Evolutionary conservation across 2,888 invertebrate genomes (phyloP), one percentile per base, ranked within the genome.

Genomic region (Limnephilus auricula): DNA sequence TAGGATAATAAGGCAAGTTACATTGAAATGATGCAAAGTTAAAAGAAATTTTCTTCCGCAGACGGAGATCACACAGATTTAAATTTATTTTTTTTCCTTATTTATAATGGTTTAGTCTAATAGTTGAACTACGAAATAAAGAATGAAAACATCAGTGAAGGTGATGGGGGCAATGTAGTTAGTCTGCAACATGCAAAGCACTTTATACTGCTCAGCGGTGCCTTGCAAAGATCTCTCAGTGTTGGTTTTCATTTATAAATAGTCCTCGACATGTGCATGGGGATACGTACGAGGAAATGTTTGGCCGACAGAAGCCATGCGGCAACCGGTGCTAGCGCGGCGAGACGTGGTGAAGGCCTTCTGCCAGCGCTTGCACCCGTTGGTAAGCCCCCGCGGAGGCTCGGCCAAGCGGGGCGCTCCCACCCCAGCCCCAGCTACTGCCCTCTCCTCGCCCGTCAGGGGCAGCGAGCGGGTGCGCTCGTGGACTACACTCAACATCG

Each of bases 401-500:
- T 91, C 80, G 18, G 85, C 84, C 37, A 83, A 30, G 15, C 65
- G 90, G 40, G 79, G 95, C 93, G 94, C 95, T 92, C 94, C 93
- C 93, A 94, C 78, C 18, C 50, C 30, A 2, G 78, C 65, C 37
- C 34, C 95, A 89, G 95, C 95, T 79, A n/a, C n/a, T 1, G 50
- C 65, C 78, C 95, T 94, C 93, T 96, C 96, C 93, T 96, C 96
- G 92, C 96, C 97, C 12, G 97, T 96, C 93, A 97, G 94, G 92
- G 97, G 97, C 94, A 97, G 97, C 94, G 97, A 97, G 94, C 97
- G 96, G 93, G 97, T 97, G 94, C 97, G 96, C 94, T 97, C 97
- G 95, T 97, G 97, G 93, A 94, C 94, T 86, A 95, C 95, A 94
- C 94, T 95, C 93, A 95, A 94, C 18, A 95, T 87, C 40, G 18